A percentile compares a stretch with the other conserved stretches of the same genome.
Conservation (phyloP, 1,140 invertebrate genomes). For the Pteromalus puparum region DNA sequence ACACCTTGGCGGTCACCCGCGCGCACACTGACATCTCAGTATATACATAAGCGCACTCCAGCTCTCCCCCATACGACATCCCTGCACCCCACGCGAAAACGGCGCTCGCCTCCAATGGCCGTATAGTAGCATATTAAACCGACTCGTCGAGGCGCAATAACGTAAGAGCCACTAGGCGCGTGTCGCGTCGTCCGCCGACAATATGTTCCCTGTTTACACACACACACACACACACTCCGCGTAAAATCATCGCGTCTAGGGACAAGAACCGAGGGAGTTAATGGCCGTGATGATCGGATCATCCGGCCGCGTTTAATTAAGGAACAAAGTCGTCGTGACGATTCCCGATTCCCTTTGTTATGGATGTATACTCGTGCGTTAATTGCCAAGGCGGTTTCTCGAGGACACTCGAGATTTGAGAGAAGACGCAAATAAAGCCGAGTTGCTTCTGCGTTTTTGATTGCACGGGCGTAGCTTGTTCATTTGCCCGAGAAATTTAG, state of each 20-base stretch:
- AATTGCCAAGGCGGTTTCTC: neutral
- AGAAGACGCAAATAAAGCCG: neutral
- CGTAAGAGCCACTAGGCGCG: neutral
- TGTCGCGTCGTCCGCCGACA: neutral
- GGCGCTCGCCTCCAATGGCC: too few species aligned
- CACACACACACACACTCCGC: neutral
- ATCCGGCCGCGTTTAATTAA: conserved; percentile 17
- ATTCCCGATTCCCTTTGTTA: neutral
- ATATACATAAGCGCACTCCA: too few species aligned
- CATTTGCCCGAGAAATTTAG: too few species aligned
- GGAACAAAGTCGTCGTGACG: neutral
- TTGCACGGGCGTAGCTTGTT: too few species aligned
- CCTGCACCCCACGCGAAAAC: too few species aligned
- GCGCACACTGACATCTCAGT: too few species aligned
- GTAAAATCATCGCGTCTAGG: neutral
- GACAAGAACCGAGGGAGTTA: neutral
- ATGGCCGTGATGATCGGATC: conserved; percentile 13
- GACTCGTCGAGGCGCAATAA: neutral
- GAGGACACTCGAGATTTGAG: neutral
- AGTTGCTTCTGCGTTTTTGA: neutral
- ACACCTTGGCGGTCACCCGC: too few species aligned
- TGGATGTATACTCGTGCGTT: neutral
- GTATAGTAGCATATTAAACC: neutral
- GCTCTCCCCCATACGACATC: neutral
- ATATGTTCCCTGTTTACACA: conserved; percentile 39